These are phyloP conservation scores for Polymixis flavicincta DNA, from an alignment of 2,888 invertebrate species.

Conservation along the genomic window DNA sequence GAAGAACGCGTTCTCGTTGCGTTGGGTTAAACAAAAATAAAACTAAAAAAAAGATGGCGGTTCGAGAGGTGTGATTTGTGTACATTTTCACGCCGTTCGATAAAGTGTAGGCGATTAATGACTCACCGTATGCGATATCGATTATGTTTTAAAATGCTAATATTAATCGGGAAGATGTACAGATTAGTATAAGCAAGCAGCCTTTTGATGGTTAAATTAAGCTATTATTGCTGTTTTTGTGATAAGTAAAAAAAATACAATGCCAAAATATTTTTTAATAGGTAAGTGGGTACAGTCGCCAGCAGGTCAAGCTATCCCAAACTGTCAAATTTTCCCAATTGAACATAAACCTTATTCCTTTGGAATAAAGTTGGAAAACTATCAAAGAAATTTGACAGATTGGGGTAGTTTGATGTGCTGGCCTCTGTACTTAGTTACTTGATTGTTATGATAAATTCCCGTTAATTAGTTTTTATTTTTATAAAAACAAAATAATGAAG, in stretches of 20 bases:
- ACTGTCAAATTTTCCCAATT: too few relatives aligned
- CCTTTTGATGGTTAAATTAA: constrained; percentile 39
- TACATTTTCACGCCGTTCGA: constrained; percentile 85
- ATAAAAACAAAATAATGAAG: background rate
- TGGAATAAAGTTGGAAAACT: too few relatives aligned
- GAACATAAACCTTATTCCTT: too few relatives aligned
- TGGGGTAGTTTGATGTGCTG: too few relatives aligned
- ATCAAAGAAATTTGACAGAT: too few relatives aligned
- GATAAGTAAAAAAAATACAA: background rate
- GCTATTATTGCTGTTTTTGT: background rate
- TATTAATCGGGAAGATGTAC: constrained; percentile 51
- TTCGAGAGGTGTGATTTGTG: constrained; percentile 88
- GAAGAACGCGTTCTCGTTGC: constrained; percentile 81
- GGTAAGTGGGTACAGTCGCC: too few relatives aligned
- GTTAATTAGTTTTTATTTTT: background rate
- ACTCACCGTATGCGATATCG: constrained; percentile 81
- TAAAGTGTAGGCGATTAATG: constrained; percentile 82
- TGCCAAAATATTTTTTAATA: background rate
- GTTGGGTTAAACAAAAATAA: constrained; percentile 72
- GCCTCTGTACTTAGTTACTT: too few relatives aligned
- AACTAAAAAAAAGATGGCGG: constrained; percentile 71
- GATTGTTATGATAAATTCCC: background rate
- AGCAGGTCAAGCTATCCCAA: too few relatives aligned
- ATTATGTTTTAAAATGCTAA: constrained; percentile 73
- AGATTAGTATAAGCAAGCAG: constrained; percentile 41